A percentile compares a stretch with the other conserved stretches of the same genome.
These are phyloP conservation scores for Lophius piscatorius DNA, from an alignment of 2,113 vertebrate genomes.

Conservation along the genomic window DNA sequence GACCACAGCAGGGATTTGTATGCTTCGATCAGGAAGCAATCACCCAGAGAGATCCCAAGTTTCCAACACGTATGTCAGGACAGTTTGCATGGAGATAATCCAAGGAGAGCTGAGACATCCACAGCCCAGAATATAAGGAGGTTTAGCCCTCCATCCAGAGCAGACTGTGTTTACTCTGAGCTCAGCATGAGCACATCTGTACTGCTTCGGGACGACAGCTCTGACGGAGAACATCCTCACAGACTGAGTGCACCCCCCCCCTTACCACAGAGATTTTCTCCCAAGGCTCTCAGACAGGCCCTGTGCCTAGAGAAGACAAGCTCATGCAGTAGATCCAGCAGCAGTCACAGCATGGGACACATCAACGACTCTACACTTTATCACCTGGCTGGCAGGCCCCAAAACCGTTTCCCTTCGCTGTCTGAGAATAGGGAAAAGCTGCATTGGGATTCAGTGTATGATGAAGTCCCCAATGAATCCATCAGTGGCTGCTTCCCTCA, in stretches of 20 bases:
- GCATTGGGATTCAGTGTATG: conserved; percentile 52
- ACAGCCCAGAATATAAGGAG: conserved; percentile 16
- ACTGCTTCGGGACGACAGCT: conserved; percentile 51
- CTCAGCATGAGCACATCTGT: conserved; percentile 57
- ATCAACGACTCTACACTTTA: conserved; percentile 50
- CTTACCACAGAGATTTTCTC: conserved; percentile 59
- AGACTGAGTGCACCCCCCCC: conserved; percentile 32
- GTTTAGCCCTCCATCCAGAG: neutral
- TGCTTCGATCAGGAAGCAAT: conserved; percentile 68
- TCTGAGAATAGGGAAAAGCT: conserved; percentile 4
- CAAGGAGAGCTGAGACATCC: conserved; percentile 1
- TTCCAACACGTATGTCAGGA: conserved; percentile 25
- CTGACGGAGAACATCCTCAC: conserved; percentile 23
- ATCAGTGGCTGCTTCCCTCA: neutral
- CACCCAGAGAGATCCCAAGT: conserved; percentile 15
- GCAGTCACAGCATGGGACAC: conserved; percentile 59
- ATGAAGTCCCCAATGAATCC: conserved; percentile 59
- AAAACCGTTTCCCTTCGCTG: conserved; percentile 9
- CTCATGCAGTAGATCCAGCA: neutral
- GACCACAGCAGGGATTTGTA: conserved; percentile 62
- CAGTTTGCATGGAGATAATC: neutral
- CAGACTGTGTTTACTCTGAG: conserved; percentile 64
- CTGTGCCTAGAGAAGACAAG: conserved; percentile 6
- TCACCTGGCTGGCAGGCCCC: conserved; percentile 59
- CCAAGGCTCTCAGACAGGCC: conserved; percentile 49